These are phyloP conservation scores for Himalopsyche phryganea DNA, from an alignment of 1,140 invertebrate genomes.

Conservation along the genomic window DNA sequence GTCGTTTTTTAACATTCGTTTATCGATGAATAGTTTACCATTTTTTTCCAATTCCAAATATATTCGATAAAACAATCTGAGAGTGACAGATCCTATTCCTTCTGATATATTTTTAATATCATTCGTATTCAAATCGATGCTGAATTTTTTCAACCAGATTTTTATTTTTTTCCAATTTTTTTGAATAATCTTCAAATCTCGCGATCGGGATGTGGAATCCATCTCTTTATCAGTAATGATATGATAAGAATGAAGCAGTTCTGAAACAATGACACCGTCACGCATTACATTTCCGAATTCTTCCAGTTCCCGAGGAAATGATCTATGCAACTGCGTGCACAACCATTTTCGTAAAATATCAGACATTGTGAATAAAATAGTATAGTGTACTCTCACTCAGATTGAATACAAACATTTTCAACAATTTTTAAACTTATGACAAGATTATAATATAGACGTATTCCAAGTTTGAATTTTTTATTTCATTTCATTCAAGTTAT, in stretches of 20 bases:
- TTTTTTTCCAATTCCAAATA: constrained; percentile 14
- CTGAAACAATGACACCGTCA: constrained; percentile 44
- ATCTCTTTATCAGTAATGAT: constrained; percentile 44
- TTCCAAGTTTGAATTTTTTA: too few relatives aligned
- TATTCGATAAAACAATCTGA: constrained; percentile 18
- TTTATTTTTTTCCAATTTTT: constrained; percentile 8
- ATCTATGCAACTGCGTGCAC: constrained; percentile 2
- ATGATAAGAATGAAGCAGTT: constrained; percentile 46
- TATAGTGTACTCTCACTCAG: too few relatives aligned
- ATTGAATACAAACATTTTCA: too few relatives aligned
- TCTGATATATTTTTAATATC: constrained; percentile 7
- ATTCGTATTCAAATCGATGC: constrained; percentile 8
- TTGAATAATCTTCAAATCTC: constrained; percentile 1
- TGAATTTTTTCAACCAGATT: constrained; percentile 11
- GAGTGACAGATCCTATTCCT: constrained; percentile 11
- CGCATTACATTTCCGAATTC: constrained; percentile 39
- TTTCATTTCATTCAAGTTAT: too few relatives aligned
- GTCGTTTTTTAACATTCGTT: too few relatives aligned
- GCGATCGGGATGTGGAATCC: constrained; percentile 21
- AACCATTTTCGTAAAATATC: constrained; percentile 19
- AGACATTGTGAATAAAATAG: constrained; percentile 1
- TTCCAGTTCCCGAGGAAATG: constrained; percentile 8
- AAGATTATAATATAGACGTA: too few relatives aligned
- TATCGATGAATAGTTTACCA: too few relatives aligned
- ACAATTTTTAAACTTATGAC: too few relatives aligned